Evolutionary conservation across 2,888 invertebrate species (phyloP).

Genomic region (Pollenia labialis): DNA sequence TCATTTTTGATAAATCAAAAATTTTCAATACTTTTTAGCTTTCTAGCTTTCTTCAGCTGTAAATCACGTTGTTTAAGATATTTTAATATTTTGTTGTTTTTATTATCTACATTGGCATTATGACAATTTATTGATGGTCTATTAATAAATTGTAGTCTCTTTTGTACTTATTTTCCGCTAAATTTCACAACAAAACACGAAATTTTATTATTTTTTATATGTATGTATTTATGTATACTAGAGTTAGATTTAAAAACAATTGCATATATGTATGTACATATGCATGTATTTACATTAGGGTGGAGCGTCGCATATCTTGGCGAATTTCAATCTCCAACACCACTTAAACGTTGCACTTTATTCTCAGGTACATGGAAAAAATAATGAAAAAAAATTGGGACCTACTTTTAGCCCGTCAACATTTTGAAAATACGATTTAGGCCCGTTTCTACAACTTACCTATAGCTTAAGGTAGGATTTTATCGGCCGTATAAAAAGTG

Average conservation of each 20-base stretch:
- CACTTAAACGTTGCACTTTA: no score
- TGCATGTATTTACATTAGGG: no score
- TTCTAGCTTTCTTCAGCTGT: neutral
- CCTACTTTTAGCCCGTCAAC: no score
- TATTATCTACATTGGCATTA: constrained; percentile 48
- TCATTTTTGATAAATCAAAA: no score
- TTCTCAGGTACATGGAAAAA: no score
- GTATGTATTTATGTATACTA: neutral
- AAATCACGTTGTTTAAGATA: constrained; percentile 15
- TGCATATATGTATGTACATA: neutral
- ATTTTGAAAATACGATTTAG: no score
- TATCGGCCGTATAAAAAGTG: no score
- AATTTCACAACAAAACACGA: neutral
- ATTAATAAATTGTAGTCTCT: constrained; percentile 22
- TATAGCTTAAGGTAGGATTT: no score
- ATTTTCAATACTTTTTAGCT: neutral
- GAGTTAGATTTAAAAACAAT: neutral
- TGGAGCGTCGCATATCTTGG: no score
- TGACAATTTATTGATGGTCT: constrained; percentile 55
- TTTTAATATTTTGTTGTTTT: constrained; percentile 6
- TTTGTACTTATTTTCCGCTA: neutral
- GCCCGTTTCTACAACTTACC: no score
- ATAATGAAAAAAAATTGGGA: no score
- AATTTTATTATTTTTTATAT: neutral
- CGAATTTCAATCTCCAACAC: no score